Percentiles rank a stretch among this genome's conserved stretches.
phyloP scores from a whole-genome alignment of 2,888 invertebrate genomes.

The Linyphia triangularis region DNA sequence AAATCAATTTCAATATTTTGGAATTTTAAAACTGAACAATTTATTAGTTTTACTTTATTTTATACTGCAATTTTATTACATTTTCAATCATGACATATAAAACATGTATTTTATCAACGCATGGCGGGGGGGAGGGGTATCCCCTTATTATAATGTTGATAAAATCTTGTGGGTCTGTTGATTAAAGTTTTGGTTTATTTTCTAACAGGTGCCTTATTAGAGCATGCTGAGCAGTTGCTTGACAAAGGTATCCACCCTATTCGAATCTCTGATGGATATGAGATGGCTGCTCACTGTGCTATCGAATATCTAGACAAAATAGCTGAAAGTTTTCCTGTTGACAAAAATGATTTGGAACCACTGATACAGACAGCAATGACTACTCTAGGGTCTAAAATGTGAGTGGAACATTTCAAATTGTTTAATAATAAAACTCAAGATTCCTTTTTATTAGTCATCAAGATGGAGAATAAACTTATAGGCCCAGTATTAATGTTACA shows the following conservation, averaged over 20 bases:
- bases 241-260: constrained; percentile 99
- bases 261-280: constrained; percentile 98
- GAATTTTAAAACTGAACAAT: too few relatives aligned
- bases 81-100: too few relatives aligned
- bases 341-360: constrained; percentile 89
- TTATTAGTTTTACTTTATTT: too few relatives aligned
- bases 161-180: background rate
- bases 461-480: too few relatives aligned
- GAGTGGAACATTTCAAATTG: constrained; percentile 77
- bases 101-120: too few relatives aligned
- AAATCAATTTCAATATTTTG: too few relatives aligned
- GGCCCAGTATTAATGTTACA: too few relatives aligned
- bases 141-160: too few relatives aligned
- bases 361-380: constrained; percentile 98
- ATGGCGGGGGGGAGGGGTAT: too few relatives aligned
- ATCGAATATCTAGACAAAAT: constrained; percentile 91
- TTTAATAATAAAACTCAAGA: too few relatives aligned
- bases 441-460: too few relatives aligned
- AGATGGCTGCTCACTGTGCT: constrained; percentile 95
- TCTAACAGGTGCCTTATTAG: constrained; percentile 91
- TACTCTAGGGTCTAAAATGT: constrained; percentile 98
- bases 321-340: constrained; percentile 93
- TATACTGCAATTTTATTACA: too few relatives aligned
- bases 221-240: constrained; percentile 94
- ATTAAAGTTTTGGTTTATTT: constrained; percentile 78